Base-by-base conservation (phyloP, 2,888 invertebrate genomes). In the Polymixis lichenea region DNA sequence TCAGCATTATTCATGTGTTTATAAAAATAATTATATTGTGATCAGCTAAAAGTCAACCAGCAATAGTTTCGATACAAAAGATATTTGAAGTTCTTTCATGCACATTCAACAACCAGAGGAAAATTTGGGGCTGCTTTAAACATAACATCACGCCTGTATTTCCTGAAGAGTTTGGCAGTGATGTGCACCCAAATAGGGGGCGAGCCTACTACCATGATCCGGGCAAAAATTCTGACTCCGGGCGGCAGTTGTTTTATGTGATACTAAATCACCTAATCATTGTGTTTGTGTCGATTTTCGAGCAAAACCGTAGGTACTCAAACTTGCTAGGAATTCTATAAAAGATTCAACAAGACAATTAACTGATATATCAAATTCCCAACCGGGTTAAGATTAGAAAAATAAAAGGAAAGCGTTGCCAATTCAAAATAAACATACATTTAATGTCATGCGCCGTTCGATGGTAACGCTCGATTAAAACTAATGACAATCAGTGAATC, bases 401-500 rank as follows among this genome's bases (percentile, higher is more conserved):
- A 65, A 77, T 58, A 81, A 61, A 67, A 67, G 56, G 70, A 84
- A 76, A 70, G 5, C 58, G 49, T 58, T 82, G 82, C 80, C 82
- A 82, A 84, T 71, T 58, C 43, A 64, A 84, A 85, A 65, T 82
- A 80, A 75, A 72, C 65, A 51, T 11, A 61, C 13, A 58, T 58
- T 28, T 58, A 81, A 61, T 77, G 73, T 69, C 67, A 69, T 69
- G 82, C 58, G 76, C 19, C 32, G 15, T 43, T 69, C 65, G 56
- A 61, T 55, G 25, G 46, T 67, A 22, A 43, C 8, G 65, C 73
- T 74, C 68, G 61, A 83, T 85, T 82, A 68, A 74, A 74, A 82
- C 64, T 74, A 83, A 85, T 82, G 77, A 58, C 51, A 32, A 62
- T 74, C 70, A 64, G 32, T 83, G 22, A 82, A 77, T 85, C 83